Base-by-base conservation (phyloP, 2,113 vertebrate species). In the Pelodiscus sinensis region DNA sequence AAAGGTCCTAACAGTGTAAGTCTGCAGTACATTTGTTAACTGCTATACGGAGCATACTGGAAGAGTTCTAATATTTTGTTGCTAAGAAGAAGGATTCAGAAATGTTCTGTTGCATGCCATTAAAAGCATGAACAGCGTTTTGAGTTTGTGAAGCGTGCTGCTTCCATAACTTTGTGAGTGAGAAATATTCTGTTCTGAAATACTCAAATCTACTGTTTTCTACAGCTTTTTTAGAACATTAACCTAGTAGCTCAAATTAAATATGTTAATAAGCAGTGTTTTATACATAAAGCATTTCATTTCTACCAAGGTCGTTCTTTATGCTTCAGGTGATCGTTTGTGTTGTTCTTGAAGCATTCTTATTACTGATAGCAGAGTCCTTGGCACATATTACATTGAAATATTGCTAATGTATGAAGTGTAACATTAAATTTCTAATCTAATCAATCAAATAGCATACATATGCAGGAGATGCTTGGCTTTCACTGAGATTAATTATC, bases 401-500 rank as follows among this genome's bases (percentile, higher is more conserved):
- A 97, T 98, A 98, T 98, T 98, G 96, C 97, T 98, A 98, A 98
- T 98, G 97, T 98, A 98, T 97, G 97, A 98, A 98, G 96, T 98
- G 98, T 98, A 98, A 97, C 97, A 97, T 98, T 98, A 97, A 84
- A 98, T 98, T 98, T 98, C 97, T 97, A 97, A 98, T 98, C 97
- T 97, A 98, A 98, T 98, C 98, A 98, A 98, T 98, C 98, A 98
- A 96, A 89, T 91, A 86, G 92, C 94, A 97, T 97, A 95, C 97
- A 97, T 97, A 98, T 97, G 97, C 97, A 98, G 95, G 97, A 93
- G 97, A 97, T 92, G 94, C 95, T 97, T 97, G 90, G 96, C 96
- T 98, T 97, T 97, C 97, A 97, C 97, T 97, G 97, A 98, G 98
- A 98, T 98, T 98, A 98, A 98, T 98, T 98, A 97, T 97, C 90